Percentiles rank a stretch among this genome's conserved stretches.
phyloP scores from a whole-genome alignment of 2,113 vertebrate species.

The Toxotes jaculatrix region DNA sequence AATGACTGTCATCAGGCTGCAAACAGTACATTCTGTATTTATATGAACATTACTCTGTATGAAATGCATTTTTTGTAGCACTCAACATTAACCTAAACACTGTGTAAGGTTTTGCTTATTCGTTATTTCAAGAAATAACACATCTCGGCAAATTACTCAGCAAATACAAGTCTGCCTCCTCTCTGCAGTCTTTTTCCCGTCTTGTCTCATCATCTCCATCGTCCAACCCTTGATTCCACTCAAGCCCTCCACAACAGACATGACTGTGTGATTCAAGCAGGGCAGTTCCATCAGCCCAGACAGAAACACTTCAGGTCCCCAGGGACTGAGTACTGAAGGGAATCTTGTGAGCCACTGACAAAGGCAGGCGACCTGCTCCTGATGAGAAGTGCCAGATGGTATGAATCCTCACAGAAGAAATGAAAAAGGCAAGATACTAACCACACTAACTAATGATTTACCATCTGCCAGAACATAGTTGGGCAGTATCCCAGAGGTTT shows the following conservation, averaged over 20 bases:
- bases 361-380: neutral
- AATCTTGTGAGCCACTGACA: neutral
- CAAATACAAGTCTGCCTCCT: neutral
- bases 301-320: neutral
- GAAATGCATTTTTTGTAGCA: neutral
- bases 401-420: neutral
- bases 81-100: neutral
- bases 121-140: neutral
- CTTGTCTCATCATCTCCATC: neutral
- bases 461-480: conserved; percentile 1
- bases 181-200: neutral
- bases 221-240: neutral
- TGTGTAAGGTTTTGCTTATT: neutral
- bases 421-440: neutral
- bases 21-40: neutral
- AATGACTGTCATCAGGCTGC: neutral
- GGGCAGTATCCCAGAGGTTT: neutral
- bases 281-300: neutral
- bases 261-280: neutral
- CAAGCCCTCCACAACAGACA: neutral
- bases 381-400: conserved; percentile 25
- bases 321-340: neutral
- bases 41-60: neutral
- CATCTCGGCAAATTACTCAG: neutral
- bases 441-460: neutral